Evolutionary conservation across 1,140 invertebrate species (phyloP), one percentile per base, ranked within the genome.

Genomic region (Drosophila pseudoobscura): DNA sequence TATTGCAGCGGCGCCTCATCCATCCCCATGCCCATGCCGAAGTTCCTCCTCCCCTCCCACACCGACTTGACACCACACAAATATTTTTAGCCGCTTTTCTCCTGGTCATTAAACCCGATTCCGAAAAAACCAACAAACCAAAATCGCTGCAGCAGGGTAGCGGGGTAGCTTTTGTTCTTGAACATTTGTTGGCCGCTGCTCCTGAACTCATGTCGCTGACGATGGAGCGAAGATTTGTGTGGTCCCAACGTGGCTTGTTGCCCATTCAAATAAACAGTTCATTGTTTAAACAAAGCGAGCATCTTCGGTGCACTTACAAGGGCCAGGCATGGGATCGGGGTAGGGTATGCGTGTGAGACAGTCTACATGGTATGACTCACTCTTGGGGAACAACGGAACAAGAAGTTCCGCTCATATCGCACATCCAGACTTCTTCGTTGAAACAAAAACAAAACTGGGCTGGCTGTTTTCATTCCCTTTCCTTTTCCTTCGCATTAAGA

Each of bases 71-170:
- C 65, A 61, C 61, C 49, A 45, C 65, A 75, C 60, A 75, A 75
- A 82, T 87, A 82, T 87, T 82, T 85, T 88, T 87, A 87, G 82
- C 70, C 71, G 55, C 60, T 59, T 87, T 77, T 52, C 75, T 68
- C 44, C 57, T 77, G 82, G 82, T 87, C 82, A 82, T 82, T 85
- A 85, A 85, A 85, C 82, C 61, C 64, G 75, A 82, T 78, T 77
- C 56, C 57, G 17, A 61, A 80, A 60, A 57, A 58, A 44, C 35
- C 46, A 45, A 43, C 43, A 62, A 43, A 45, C 35, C 43, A 62
- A 20, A 58, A 52, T 63, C 39, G 47, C 17, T 65, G 68, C 82
- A 65, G 41, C 46, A 13, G 41, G 69, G 64, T 60, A 54, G 41
- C 46, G 15, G 41, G 69, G 61, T 60, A 54, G 75, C 82, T 87